Percentiles rank a stretch among this genome's conserved stretches.
Conservation (phyloP, 2,113 vertebrate genomes). For the Apistogramma diplotaenia region DNA sequence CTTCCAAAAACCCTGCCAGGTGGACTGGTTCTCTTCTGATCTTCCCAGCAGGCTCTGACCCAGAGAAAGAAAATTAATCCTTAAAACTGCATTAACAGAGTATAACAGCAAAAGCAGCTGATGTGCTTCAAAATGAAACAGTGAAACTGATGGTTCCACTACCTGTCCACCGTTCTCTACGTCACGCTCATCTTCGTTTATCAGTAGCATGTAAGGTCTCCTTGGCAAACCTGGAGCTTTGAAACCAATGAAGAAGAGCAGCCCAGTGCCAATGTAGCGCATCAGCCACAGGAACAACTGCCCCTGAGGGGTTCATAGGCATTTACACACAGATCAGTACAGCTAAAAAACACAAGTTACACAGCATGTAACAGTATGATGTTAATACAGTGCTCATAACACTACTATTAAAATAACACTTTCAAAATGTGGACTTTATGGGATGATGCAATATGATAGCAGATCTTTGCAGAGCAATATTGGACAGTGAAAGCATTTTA, state of each 20-base stretch:
- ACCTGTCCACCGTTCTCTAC: conserved; percentile 83
- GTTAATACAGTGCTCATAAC: not conserved
- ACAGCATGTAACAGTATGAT: not conserved
- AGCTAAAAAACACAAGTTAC: not conserved
- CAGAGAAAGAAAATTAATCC: rapidly evolving
- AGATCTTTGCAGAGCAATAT: not conserved
- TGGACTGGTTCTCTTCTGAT: conserved; percentile 70
- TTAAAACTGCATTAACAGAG: rapidly evolving
- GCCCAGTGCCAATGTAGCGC: conserved; percentile 81
- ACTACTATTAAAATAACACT: too few relatives aligned
- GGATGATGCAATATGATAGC: too few relatives aligned
- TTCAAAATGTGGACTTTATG: too few relatives aligned
- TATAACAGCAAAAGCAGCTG: rapidly evolving
- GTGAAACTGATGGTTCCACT: not conserved
- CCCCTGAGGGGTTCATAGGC: conserved; percentile 44
- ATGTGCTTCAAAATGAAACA: rapidly evolving
- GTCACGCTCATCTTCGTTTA: conserved; percentile 90
- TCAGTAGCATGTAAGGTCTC: conserved; percentile 84
- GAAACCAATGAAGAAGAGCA: conserved; percentile 87
- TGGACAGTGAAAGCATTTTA: not conserved
- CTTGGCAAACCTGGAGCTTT: conserved; percentile 88
- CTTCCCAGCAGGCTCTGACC: conserved; percentile 72
- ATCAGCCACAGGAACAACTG: conserved; percentile 78
- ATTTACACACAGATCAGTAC: conserved; percentile 9
- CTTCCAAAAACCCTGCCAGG: conserved; percentile 85